Conservation (phyloP, 2,888 invertebrate species). For the Parapristionchus giblindavisi region DNA sequence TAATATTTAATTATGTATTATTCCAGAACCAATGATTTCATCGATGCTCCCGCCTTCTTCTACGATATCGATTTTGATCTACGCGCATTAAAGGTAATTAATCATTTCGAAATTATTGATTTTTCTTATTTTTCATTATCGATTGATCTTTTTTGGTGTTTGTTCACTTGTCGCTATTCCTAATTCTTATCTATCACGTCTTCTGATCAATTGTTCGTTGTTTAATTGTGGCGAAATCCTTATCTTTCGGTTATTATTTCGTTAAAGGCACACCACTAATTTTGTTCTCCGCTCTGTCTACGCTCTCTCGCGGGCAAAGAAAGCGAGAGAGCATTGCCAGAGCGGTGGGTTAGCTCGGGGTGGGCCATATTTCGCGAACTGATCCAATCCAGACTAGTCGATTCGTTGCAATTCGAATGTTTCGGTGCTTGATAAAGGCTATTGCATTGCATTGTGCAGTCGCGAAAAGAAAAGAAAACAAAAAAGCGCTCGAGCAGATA, state of each 20-base stretch:
- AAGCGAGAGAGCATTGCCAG: too few species aligned
- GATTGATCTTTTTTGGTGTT: neutral
- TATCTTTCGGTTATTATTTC: neutral
- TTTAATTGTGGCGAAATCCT: neutral
- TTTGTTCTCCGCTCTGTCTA: too few species aligned
- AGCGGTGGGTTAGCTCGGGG: too few species aligned
- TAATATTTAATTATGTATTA: neutral
- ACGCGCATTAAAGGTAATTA: constrained; percentile 51
- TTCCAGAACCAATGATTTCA: constrained; percentile 39
- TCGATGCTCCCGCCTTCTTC: constrained; percentile 62
- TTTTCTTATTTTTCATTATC: neutral
- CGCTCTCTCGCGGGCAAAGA: too few species aligned
- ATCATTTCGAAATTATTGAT: neutral
- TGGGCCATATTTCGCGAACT: too few species aligned
- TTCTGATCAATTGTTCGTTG: neutral
- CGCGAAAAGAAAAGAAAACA: too few species aligned
- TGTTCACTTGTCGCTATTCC: neutral
- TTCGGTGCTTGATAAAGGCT: too few species aligned
- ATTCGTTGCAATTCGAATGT: too few species aligned
- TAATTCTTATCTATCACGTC: neutral
- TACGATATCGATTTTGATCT: constrained; percentile 64
- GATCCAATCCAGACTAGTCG: too few species aligned
- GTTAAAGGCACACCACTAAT: too few species aligned
- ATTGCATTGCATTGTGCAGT: too few species aligned
- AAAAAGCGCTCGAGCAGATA: too few species aligned